Evolutionary conservation across 2,888 invertebrate species (phyloP), one percentile per base, ranked within the genome.

Genomic region (Slavum lentiscoides): DNA sequence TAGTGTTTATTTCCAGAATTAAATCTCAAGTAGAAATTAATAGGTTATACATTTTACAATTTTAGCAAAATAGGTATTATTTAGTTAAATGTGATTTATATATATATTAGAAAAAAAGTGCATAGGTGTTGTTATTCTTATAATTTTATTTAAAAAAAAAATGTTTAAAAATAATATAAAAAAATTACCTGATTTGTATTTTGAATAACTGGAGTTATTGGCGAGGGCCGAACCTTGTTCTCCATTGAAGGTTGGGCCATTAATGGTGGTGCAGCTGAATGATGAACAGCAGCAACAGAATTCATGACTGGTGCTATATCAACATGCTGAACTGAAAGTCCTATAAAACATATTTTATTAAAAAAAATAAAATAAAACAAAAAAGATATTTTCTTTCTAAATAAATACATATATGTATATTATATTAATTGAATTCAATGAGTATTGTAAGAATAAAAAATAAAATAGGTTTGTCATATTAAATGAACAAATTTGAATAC

Each of bases 171-270:
- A n/a, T n/a, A n/a, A n/a, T n/a, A n/a, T 58, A n/a, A 2, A n/a
- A 77, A 55, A 64, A 61, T 39, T 80, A 80, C 77, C 62, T 80
- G 77, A 80, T 80, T 80, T 55, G 77, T 72, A 72, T 69, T 80
- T 80, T 80, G 77, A 55, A 80, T 80, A 64, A 72, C 64, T 23
- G 70, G 77, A 37, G 70, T 64, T 0, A 80, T 61, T 30, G 70
- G 70, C 19, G 77, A 13, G 23, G 70, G 69, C 4, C 70, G 77
- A 53, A 62, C 30, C n/a, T 80, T 80, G 39, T n/a, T 80, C 39
- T 80, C 77, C 8, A 80, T 58, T 19, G 62, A n/a, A 1, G 70
- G 55, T 53, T 70, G 77, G 8, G 37, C 37, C 64, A 80, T 80
- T 43, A 80, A 62, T 39, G 77, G 69, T 70, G 77, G 62, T 17